Base-by-base conservation (phyloP, 2,888 invertebrate species). In the Caenorhabditis afra region DNA sequence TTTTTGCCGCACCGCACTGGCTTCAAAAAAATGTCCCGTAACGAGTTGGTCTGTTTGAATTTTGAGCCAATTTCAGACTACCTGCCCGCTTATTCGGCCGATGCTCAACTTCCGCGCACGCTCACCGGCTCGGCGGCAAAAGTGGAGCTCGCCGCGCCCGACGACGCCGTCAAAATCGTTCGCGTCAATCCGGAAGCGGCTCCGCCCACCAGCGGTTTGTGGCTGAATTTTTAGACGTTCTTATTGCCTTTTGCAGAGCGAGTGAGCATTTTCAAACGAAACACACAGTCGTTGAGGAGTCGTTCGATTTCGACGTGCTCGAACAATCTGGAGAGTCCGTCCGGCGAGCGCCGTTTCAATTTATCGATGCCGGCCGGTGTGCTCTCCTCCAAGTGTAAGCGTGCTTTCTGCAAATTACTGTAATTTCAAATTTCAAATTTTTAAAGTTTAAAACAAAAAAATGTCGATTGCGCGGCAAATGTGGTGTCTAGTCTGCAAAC, bases 111-210 rank as follows among this genome's bases (percentile, higher is more conserved):
- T 1, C 74, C 79, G 5, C 22, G 74, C 55, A 73, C 68, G 0
- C 18, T 79, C 47, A 74, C 62, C 0, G 79, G 79, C 4, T 79
- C 79, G 8, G 79, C 79, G 0, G 68, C 79, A 3, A 74, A 73
- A 59, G 79, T 79, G 14, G 79, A 79, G 49, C 23, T 67, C 8
- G 62, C 70, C 0, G 14, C 50, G 3, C 70, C 70, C 8, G 39
- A 52, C 12, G 70, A 70, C 20, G 77, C 53, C 18, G 77, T 77
- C 3, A 70, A 71, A 22, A 70, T 77, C 7, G 66, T 77, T 3
- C 22, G 62, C 10, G 64, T 77, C 14, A 65, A 58, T 23, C 77
- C 77, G n/a, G 70, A 70, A 29, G 55, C 70, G 18, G 53, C 70
- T 1, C 55, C 62, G 41, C 70, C 70, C 12, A 49, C 70, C 0